Conservation (phyloP, 1,140 invertebrate genomes). For the Drosophila tani region DNA sequence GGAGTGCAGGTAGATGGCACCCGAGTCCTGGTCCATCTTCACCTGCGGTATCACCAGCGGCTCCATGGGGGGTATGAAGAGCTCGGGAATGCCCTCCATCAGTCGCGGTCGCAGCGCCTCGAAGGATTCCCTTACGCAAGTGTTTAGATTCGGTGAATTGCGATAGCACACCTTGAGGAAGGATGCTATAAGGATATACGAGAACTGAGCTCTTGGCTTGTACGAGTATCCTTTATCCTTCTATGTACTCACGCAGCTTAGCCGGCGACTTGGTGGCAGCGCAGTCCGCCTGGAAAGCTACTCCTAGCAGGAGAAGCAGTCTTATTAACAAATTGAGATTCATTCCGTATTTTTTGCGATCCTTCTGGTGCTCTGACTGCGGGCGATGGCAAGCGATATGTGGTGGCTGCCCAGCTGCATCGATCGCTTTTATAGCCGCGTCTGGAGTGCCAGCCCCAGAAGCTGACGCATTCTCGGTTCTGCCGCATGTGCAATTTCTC, state of each 20-base stretch:
- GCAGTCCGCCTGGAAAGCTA: slow-evolving; percentile 7
- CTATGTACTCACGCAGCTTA: slow-evolving; percentile 59
- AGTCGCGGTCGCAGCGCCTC: slow-evolving; percentile 86
- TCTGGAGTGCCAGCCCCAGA: slow-evolving; percentile 14
- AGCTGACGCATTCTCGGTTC: slow-evolving; percentile 54
- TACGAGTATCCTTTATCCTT: not conserved
- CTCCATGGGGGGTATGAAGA: slow-evolving; percentile 88
- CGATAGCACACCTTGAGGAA: slow-evolving; percentile 89
- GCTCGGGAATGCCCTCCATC: slow-evolving; percentile 87
- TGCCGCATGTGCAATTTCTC: slow-evolving; percentile 66
- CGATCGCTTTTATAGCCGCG: slow-evolving; percentile 62
- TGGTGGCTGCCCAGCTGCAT: slow-evolving; percentile 35
- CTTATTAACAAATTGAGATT: slow-evolving; percentile 9
- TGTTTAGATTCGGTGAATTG: slow-evolving; percentile 87
- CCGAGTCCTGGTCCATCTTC: slow-evolving; percentile 84
- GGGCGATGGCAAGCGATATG: slow-evolving; percentile 5
- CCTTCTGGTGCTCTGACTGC: not conserved
- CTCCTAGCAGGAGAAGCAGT: slow-evolving; percentile 45
- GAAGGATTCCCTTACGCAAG: slow-evolving; percentile 87
- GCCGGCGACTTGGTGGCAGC: slow-evolving; percentile 6
- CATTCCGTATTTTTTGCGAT: slow-evolving; percentile 35
- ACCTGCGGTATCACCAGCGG: slow-evolving; percentile 87
- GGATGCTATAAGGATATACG: slow-evolving; percentile 85
- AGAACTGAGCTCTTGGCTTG: not conserved
- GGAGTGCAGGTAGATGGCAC: slow-evolving; percentile 77